These are phyloP conservation scores for Homarus americanus DNA, from an alignment of 1,140 invertebrate genomes.

Conservation along the genomic window DNA sequence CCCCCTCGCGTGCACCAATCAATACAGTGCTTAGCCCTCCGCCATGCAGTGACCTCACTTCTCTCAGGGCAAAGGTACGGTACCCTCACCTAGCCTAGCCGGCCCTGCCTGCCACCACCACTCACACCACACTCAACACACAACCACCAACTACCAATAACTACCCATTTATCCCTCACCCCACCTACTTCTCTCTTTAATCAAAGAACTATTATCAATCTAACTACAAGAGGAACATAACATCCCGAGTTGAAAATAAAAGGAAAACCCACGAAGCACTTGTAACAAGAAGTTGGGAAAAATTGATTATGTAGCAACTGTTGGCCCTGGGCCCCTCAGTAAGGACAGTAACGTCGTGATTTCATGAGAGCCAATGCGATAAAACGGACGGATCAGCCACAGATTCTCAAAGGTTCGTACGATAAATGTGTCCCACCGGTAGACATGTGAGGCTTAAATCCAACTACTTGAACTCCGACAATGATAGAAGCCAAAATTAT, in stretches of 20 bases:
- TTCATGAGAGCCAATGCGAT: conserved; percentile 62
- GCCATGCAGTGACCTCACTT: conserved; percentile 65
- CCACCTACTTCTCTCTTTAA: background rate
- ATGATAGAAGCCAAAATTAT: too few relatives aligned
- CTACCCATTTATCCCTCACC: background rate
- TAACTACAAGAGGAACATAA: too few relatives aligned
- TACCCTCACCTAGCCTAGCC: background rate
- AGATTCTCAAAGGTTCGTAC: too few relatives aligned
- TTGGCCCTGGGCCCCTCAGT: conserved; percentile 54
- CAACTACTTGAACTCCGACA: too few relatives aligned
- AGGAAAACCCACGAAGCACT: background rate
- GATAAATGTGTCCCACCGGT: too few relatives aligned
- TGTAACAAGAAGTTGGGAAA: conserved; percentile 15
- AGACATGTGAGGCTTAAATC: too few relatives aligned
- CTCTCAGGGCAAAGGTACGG: conserved; percentile 42
- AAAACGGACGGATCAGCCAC: conserved; percentile 62
- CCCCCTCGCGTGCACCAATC: conserved; percentile 68
- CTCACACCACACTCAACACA: background rate
- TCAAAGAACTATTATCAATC: background rate
- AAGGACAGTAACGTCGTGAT: conserved; percentile 58
- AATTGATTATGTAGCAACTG: conserved; percentile 61
- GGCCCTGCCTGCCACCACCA: background rate
- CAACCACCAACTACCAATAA: background rate
- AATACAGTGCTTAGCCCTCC: conserved; percentile 66
- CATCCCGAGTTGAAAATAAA: background rate